Conservation (phyloP, 1,140 invertebrate species). For the Tetramorium alpestre region DNA sequence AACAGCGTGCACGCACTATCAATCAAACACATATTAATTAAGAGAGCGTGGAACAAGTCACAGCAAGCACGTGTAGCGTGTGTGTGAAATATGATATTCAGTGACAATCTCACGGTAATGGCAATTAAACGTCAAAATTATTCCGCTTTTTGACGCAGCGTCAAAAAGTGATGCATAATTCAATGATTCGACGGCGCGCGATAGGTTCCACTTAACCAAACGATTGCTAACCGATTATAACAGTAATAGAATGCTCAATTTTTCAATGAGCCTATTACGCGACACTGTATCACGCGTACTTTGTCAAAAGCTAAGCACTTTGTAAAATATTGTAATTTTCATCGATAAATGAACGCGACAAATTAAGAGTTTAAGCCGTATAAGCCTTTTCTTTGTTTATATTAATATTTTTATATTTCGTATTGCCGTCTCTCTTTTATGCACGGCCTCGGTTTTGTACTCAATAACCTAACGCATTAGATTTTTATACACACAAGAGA, state of each 20-base stretch:
- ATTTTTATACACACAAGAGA: not conserved
- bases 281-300: not conserved
- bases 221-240: not conserved
- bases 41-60: not conserved
- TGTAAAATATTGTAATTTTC: not conserved
- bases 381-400: not conserved
- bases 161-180: conserved; percentile 19
- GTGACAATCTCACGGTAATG: not conserved
- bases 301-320: not conserved
- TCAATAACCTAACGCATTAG: not conserved
- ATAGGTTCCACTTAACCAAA: not conserved
- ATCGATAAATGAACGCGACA: not conserved
- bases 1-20: not conserved
- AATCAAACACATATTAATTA: conserved; percentile 40
- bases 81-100: conserved; percentile 9
- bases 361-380: too few species aligned
- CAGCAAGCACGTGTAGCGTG: not conserved
- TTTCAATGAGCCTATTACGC: conserved; percentile 23
- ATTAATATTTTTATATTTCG: not conserved
- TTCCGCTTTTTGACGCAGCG: not conserved
- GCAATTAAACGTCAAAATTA: conserved; percentile 16
- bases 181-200: not conserved
- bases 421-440: not conserved
- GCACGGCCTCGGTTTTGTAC: not conserved
- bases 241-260: conserved; percentile 14